Percentiles rank a stretch among this genome's conserved stretches.
phyloP scores from a whole-genome alignment of 2,113 vertebrate genomes.

The Chascanopsetta lugubris region DNA sequence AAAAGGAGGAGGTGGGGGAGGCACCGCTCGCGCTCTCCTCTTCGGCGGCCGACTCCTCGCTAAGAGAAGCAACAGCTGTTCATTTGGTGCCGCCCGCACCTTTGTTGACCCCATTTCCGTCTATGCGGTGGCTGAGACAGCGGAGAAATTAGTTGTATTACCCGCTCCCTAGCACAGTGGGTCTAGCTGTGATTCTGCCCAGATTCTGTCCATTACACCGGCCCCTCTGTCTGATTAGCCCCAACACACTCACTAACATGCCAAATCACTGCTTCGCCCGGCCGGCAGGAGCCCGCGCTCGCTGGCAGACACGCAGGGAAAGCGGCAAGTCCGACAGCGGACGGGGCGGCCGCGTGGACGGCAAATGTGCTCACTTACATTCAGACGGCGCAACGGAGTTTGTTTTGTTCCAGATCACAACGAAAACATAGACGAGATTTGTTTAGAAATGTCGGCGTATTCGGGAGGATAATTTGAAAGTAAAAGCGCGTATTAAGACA shows the following conservation, averaged over 20 bases:
- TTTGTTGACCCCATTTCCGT: conserved; percentile 93
- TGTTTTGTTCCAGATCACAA: conserved; percentile 25
- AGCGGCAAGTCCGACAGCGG: conserved; percentile 27
- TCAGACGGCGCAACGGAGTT: conserved; percentile 33
- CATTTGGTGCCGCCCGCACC: conserved; percentile 91
- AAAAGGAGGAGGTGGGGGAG: conserved; percentile 47
- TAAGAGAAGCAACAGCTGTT: conserved; percentile 90
- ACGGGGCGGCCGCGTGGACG: conserved; percentile 21
- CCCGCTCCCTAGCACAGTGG: conserved; percentile 85
- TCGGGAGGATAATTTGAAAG: conserved; percentile 14
- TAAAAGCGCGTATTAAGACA: conserved; percentile 26
- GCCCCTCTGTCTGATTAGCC: conserved; percentile 96
- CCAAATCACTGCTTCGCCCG: conserved; percentile 97
- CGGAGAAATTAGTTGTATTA: conserved; percentile 98
- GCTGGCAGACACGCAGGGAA: conserved; percentile 51
- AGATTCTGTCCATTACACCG: conserved; percentile 99
- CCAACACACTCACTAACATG: conserved; percentile 99
- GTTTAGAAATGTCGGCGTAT: neutral
- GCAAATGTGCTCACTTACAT: conserved; percentile 47
- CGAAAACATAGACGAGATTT: conserved; percentile 10
- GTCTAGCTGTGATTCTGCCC: conserved; percentile 98
- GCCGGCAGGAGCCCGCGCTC: conserved; percentile 84
- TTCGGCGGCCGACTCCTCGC: conserved; percentile 81
- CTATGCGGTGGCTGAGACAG: conserved; percentile 87
- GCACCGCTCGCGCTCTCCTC: conserved; percentile 59